Evolutionary conservation across 23 tunicate genomes (phyloP).

Genomic region (Aplidium turbinatum): DNA sequence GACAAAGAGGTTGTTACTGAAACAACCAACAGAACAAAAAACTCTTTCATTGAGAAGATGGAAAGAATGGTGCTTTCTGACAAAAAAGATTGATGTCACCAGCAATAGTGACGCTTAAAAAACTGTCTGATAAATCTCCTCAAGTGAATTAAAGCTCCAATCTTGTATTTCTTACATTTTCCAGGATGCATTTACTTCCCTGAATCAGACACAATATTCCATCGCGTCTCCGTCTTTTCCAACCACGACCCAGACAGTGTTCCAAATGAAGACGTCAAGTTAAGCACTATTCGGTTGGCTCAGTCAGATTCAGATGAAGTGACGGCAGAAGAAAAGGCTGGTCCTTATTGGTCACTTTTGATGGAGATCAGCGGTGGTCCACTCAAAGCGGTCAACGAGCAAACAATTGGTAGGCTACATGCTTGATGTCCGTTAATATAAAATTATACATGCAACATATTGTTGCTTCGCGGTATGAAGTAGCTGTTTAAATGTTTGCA

Average conservation of each 20-base stretch:
- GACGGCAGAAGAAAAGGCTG: conserved; percentile 28
- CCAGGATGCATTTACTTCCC: conserved; percentile 96
- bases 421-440: neutral
- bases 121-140: neutral
- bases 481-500: neutral
- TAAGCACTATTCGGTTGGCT: conserved; percentile 68
- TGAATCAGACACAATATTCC: conserved; percentile 86
- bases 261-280: conserved; percentile 36
- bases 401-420: conserved; percentile 64
- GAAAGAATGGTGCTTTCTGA: neutral
- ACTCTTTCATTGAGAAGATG: neutral
- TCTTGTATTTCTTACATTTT: neutral
- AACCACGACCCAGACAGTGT: conserved; percentile 80
- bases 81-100: neutral
- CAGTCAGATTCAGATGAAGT: conserved; percentile 10
- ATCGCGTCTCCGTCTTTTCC: conserved; percentile 90
- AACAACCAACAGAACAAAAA: too few relatives aligned
- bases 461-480: neutral
- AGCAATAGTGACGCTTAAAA: neutral
- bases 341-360: conserved; percentile 97
- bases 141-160: neutral
- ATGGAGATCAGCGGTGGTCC: conserved; percentile 94
- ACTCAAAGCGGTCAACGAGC: conserved; percentile 57
- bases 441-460: neutral
- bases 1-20: too few relatives aligned